phyloP scores from a whole-genome alignment of 1,140 invertebrate genomes.

The Aporrectodea caliginosa region DNA sequence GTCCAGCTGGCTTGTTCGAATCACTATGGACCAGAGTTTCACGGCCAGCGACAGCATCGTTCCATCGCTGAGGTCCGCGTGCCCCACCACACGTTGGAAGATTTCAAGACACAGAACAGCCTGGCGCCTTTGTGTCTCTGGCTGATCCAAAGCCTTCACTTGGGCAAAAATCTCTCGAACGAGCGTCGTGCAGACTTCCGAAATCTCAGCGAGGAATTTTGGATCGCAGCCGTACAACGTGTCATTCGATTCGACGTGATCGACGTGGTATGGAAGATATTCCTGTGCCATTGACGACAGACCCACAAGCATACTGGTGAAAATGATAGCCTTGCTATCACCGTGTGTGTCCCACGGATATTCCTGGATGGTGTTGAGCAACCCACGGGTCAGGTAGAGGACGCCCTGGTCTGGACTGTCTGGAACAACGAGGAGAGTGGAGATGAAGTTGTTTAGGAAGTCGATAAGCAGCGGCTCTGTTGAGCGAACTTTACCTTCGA shows the following conservation, averaged over 20 bases:
- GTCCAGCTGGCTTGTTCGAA: slow-evolving; percentile 62
- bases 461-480: slow-evolving; percentile 69
- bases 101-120: slow-evolving; percentile 69
- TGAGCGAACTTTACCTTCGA: slow-evolving; percentile 69
- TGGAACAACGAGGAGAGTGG: slow-evolving; percentile 78
- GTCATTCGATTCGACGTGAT: slow-evolving; percentile 89
- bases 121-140: slow-evolving; percentile 50
- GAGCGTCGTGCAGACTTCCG: slow-evolving; percentile 70
- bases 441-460: slow-evolving; percentile 69
- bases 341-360: slow-evolving; percentile 64
- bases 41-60: slow-evolving; percentile 64
- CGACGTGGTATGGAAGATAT: slow-evolving; percentile 74
- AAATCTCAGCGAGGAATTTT: slow-evolving; percentile 77
- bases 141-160: slow-evolving; percentile 57
- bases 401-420: slow-evolving; percentile 79
- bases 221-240: slow-evolving; percentile 82
- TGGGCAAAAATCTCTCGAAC: slow-evolving; percentile 72
- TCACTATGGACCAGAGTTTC: slow-evolving; percentile 75
- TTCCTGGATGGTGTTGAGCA: slow-evolving; percentile 71
- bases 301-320: slow-evolving; percentile 68
- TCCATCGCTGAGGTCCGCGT: slow-evolving; percentile 65
- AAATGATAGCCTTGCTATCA: slow-evolving; percentile 61
- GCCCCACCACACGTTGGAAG: slow-evolving; percentile 67
- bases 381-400: slow-evolving; percentile 69
- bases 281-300: slow-evolving; percentile 72